phyloP scores from a whole-genome alignment of 2,113 vertebrate species.

The Falco punctatus region DNA sequence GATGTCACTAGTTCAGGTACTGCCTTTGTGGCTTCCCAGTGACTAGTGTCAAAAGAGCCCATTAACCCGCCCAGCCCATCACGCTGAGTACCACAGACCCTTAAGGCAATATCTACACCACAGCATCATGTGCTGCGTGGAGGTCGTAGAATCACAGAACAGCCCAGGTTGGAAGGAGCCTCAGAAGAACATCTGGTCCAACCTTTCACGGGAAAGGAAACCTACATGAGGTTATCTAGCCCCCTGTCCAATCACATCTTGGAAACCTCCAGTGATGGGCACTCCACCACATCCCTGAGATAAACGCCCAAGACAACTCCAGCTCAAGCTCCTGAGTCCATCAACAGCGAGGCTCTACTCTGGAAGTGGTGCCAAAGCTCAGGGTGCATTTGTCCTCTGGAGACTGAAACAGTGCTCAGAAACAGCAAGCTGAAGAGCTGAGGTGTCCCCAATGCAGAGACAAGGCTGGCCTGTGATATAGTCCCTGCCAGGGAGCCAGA shows the following conservation, averaged over 20 bases:
- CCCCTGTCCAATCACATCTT: background rate
- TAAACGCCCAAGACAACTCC: background rate
- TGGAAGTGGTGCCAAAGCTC: background rate
- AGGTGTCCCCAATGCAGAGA: background rate
- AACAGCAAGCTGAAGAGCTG: background rate
- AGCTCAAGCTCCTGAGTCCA: background rate
- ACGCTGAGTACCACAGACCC: background rate
- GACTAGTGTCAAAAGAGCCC: background rate
- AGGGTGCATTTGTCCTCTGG: background rate
- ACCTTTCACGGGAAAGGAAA: background rate
- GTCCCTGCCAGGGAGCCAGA: background rate
- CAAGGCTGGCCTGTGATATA: background rate
- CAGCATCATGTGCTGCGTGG: background rate
- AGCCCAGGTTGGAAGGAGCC: no score
- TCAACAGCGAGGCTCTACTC: background rate
- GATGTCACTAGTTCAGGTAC: background rate
- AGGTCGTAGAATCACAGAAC: no score
- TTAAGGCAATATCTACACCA: background rate
- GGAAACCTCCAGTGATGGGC: background rate
- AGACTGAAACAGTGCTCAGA: background rate
- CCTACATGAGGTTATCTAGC: background rate
- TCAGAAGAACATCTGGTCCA: background rate
- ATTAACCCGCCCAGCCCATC: background rate
- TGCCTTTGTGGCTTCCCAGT: background rate
- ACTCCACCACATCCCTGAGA: background rate